phyloP scores from a whole-genome alignment of 2,888 invertebrate genomes.

The Dicyrtomina minuta region DNA sequence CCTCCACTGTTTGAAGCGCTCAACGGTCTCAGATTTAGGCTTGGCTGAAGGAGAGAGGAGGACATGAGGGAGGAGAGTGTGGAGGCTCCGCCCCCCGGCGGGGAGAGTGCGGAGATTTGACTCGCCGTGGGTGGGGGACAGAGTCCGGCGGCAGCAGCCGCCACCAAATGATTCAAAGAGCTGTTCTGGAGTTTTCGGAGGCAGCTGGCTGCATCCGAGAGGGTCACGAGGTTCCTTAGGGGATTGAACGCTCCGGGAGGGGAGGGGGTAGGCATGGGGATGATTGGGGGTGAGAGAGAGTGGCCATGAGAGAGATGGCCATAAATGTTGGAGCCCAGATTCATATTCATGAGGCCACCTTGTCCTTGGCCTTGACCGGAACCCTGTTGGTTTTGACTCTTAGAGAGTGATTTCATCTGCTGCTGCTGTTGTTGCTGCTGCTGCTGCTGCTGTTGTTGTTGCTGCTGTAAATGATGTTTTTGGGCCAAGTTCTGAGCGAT shows the following conservation, averaged over 20 bases:
- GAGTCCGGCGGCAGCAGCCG: constrained; percentile 38
- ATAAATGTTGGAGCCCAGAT: background rate
- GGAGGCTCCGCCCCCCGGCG: background rate
- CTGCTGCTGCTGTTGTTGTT: constrained; percentile 34
- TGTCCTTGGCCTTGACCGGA: background rate
- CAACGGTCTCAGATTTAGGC: too few relatives aligned
- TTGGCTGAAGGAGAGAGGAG: background rate
- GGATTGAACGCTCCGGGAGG: constrained; percentile 47
- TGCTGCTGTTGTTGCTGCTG: constrained; percentile 28
- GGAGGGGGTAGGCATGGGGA: constrained; percentile 48
- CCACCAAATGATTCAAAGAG: constrained; percentile 44
- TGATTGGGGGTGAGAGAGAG: constrained; percentile 42
- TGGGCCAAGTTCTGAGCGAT: constrained; percentile 51
- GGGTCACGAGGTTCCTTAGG: constrained; percentile 63
- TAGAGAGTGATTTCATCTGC: constrained; percentile 10
- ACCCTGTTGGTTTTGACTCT: background rate
- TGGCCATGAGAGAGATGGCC: constrained; percentile 30
- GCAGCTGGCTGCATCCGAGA: constrained; percentile 57
- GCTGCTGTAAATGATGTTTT: constrained; percentile 39
- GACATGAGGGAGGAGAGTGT: background rate
- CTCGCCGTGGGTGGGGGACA: background rate
- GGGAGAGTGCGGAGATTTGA: background rate
- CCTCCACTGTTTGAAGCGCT: background rate
- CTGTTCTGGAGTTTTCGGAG: constrained; percentile 53
- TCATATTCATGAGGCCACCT: too few relatives aligned